Evolutionary conservation across 2,888 invertebrate genomes (phyloP).

Genomic region (Dinocampus coccinellae): DNA sequence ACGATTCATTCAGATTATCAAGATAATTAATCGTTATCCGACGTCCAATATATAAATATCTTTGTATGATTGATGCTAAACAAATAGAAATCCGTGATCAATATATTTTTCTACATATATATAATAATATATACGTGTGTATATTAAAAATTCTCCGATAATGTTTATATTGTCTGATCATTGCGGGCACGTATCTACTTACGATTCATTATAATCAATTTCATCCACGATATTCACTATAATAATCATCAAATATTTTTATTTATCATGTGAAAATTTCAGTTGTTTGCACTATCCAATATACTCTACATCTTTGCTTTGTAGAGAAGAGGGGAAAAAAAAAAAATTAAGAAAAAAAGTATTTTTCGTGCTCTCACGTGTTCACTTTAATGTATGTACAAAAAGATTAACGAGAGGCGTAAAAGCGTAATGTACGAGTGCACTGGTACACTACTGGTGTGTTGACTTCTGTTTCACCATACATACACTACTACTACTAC

Average conservation of each 20-base stretch:
- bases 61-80: background rate
- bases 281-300: no score
- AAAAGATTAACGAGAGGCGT: constrained; percentile 12
- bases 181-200: no score
- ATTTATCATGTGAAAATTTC: no score
- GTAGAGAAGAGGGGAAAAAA: no score
- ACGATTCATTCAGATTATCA: constrained; percentile 38
- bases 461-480: background rate
- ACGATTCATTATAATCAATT: no score
- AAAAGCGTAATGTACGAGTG: background rate
- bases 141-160: no score
- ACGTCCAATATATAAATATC: background rate
- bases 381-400: background rate
- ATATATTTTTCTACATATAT: background rate
- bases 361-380: background rate
- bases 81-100: background rate
- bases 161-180: no score
- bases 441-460: background rate
- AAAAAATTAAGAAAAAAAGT: no score
- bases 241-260: background rate
- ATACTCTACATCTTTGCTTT: background rate
- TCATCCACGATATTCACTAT: no score
- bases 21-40: constrained; percentile 43
- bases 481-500: background rate
- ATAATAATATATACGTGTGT: no score